A percentile compares a stretch with the other conserved stretches of the same genome.
Evolutionary conservation across 2,888 invertebrate genomes (phyloP).

Genomic region (Nowickia ferox): DNA sequence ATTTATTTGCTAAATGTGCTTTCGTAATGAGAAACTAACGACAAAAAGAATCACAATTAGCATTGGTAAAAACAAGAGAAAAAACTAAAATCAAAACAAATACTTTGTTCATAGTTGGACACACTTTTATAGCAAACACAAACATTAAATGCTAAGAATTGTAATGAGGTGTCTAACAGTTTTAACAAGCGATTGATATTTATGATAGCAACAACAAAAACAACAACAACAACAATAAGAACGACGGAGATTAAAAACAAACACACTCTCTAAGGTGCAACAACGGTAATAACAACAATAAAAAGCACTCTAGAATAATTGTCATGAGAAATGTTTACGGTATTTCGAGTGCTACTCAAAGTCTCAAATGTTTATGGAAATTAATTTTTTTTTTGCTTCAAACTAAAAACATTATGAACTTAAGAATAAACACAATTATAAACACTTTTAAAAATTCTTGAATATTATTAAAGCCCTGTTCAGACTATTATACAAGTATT

Average conservation of each 20-base stretch:
- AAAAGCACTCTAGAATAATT: constrained; percentile 32
- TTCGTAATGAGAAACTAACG: constrained; percentile 31
- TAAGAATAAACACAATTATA: too few species aligned
- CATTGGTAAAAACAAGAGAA: constrained; percentile 12
- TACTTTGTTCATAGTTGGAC: constrained; percentile 5
- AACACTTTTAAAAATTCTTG: too few species aligned
- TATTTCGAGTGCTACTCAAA: neutral
- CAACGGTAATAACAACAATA: constrained; percentile 12
- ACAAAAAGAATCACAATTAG: constrained; percentile 16
- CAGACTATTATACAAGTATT: too few species aligned
- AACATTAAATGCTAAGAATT: constrained; percentile 42
- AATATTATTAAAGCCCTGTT: too few species aligned
- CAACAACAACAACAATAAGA: constrained; percentile 5
- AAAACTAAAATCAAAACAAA: constrained; percentile 15
- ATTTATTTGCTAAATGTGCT: constrained; percentile 23
- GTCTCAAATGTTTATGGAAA: too few species aligned
- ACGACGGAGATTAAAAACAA: neutral
- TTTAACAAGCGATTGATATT: constrained; percentile 71
- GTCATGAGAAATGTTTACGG: constrained; percentile 24
- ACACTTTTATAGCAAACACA: neutral
- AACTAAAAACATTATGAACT: too few species aligned
- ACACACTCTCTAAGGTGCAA: neutral
- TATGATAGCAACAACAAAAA: constrained; percentile 28
- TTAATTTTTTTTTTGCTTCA: too few species aligned
- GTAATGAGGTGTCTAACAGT: constrained; percentile 68